Evolutionary conservation across 2,888 invertebrate species (phyloP).

Genomic region (Drosophila mayaguana): DNA sequence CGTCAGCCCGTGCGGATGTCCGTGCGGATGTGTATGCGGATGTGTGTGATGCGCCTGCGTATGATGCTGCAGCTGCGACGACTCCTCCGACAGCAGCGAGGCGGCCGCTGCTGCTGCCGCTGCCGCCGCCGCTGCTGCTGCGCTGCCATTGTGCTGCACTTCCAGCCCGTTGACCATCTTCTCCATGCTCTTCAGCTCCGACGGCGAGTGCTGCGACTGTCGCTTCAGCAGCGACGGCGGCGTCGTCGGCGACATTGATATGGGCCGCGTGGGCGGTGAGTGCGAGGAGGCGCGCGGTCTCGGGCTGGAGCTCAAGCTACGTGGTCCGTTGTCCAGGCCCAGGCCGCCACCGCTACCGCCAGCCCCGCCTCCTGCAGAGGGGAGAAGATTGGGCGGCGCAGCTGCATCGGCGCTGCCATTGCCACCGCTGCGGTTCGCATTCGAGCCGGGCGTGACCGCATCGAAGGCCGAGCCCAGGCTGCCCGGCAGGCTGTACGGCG

Average conservation of each 20-base stretch:
- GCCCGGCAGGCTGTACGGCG: conserved; percentile 94
- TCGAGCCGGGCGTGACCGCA: conserved; percentile 92
- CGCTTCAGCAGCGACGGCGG: conserved; percentile 84
- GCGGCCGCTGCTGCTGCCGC: conserved; percentile 63
- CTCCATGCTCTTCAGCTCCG: conserved; percentile 97
- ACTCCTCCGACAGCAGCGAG: conserved; percentile 60
- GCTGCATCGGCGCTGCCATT: conserved; percentile 54
- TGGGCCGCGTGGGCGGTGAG: conserved; percentile 85
- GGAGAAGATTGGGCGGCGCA: conserved; percentile 60
- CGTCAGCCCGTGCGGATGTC: conserved; percentile 48
- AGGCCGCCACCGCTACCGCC: conserved; percentile 64
- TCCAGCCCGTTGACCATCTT: conserved; percentile 98
- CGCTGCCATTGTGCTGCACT: conserved; percentile 88
- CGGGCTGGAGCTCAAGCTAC: conserved; percentile 85
- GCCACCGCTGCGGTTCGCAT: conserved; percentile 79
- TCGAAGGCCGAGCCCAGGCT: conserved; percentile 94
- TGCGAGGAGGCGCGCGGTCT: conserved; percentile 84
- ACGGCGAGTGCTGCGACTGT: conserved; percentile 85
- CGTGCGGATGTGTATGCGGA: conserved; percentile 54
- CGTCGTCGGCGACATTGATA: conserved; percentile 86
- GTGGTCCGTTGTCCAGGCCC: conserved; percentile 81
- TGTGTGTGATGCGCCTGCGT: conserved; percentile 66
- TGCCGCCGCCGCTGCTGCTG: conserved; percentile 59
- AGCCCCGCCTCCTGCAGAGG: conserved; percentile 22
- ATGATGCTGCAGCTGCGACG: conserved; percentile 65